A percentile compares a stretch with the other conserved stretches of the same genome.
Evolutionary conservation across 2,888 invertebrate genomes (phyloP).

Genomic region (Diaprepes abbreviatus): DNA sequence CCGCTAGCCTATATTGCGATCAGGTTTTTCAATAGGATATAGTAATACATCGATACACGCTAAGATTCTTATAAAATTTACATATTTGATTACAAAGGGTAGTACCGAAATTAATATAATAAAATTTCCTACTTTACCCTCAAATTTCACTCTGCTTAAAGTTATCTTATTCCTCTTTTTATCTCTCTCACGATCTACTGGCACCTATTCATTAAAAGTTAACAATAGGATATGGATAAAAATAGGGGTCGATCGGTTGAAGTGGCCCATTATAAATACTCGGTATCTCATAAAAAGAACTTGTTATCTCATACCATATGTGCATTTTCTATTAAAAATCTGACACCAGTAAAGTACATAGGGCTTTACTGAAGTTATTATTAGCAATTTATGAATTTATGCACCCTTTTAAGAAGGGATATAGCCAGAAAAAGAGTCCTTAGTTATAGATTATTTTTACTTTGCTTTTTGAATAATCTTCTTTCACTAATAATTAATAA

Average conservation of each 20-base stretch:
- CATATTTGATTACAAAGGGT: too few species aligned
- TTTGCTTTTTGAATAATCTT: too few species aligned
- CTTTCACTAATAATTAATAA: too few species aligned
- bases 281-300: slow-evolving; percentile 50
- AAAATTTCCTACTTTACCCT: too few species aligned
- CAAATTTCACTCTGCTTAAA: slow-evolving; percentile 6
- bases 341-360: slow-evolving; percentile 45
- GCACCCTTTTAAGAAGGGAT: slow-evolving; percentile 15
- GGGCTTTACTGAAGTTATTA: background rate
- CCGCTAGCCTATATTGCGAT: too few species aligned
- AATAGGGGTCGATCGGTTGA: slow-evolving; percentile 33
- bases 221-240: too few species aligned
- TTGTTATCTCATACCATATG: slow-evolving; percentile 58
- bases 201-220: slow-evolving; percentile 42
- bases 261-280: slow-evolving; percentile 52
- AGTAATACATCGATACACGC: too few species aligned
- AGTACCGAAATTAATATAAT: too few species aligned
- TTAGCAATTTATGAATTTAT: slow-evolving; percentile 35
- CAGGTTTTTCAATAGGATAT: too few species aligned
- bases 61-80: too few species aligned
- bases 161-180: slow-evolving; percentile 25
- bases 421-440: background rate
- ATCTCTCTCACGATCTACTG: slow-evolving; percentile 44
- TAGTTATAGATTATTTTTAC: slow-evolving; percentile 24
- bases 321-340: slow-evolving; percentile 48